Conservation (phyloP, 30 jellyfish, hydroid and myxozoan species). For the Aurelia aurita region DNA sequence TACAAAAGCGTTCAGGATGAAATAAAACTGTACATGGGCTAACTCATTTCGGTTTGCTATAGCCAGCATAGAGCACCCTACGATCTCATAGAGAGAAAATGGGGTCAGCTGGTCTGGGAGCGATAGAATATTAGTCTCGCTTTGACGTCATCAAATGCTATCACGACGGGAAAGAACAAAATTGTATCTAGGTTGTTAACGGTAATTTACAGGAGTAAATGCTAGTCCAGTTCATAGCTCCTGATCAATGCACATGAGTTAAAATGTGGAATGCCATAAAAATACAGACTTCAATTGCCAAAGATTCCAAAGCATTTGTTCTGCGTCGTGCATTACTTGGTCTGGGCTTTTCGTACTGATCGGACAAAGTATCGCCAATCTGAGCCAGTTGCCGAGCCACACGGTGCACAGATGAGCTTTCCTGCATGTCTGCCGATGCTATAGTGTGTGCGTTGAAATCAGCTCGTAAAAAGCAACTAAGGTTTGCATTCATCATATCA, state of each 20-base stretch:
- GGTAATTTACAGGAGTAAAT: not conserved
- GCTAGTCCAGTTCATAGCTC: not conserved
- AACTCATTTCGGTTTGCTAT: too few relatives aligned
- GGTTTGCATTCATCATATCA: constrained; percentile 27
- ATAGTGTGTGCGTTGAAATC: constrained; percentile 21
- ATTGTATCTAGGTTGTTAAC: too few relatives aligned
- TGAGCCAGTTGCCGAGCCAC: constrained; percentile 65
- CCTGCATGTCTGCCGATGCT: constrained; percentile 22
- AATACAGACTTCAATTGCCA: constrained; percentile 51
- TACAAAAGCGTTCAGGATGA: too few relatives aligned
- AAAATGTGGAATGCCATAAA: constrained; percentile 24
- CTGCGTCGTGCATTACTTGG: constrained; percentile 14
- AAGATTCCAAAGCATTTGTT: constrained; percentile 35
- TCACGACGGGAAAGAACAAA: too few relatives aligned
- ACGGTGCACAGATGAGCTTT: constrained; percentile 27
- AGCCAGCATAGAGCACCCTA: too few relatives aligned
- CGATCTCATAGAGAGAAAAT: too few relatives aligned
- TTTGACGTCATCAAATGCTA: too few relatives aligned
- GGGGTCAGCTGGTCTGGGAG: too few relatives aligned
- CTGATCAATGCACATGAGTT: constrained; percentile 9
- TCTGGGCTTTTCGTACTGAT: constrained; percentile 27
- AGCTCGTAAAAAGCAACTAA: constrained; percentile 33
- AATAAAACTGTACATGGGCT: too few relatives aligned
- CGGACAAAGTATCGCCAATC: constrained; percentile 56
- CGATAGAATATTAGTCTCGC: too few relatives aligned